Evolutionary conservation across 2,797 vertebrate genomes (phyloP).

Genomic region (Enteromius trimaculatus): DNA sequence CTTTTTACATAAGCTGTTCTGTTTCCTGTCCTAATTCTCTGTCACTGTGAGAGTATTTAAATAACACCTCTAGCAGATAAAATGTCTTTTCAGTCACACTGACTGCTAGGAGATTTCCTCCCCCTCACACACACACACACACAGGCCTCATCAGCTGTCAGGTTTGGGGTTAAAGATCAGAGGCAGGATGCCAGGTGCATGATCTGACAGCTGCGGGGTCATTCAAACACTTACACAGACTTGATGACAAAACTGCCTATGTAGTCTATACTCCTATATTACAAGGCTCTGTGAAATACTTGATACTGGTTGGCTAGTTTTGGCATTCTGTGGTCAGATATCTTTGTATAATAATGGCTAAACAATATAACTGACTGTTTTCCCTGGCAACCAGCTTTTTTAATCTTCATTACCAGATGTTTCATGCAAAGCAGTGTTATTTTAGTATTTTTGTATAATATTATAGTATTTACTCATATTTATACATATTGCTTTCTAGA

Average conservation of each 20-base stretch:
- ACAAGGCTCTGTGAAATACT: slow-evolving; percentile 9
- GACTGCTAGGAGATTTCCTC: slow-evolving; percentile 50
- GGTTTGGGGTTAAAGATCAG: slow-evolving; percentile 70
- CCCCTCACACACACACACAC: slow-evolving; percentile 43
- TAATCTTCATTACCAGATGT: neutral
- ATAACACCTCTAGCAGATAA: slow-evolving; percentile 7
- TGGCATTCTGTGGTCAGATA: neutral
- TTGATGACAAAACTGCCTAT: slow-evolving; percentile 8
- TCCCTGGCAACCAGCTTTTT: neutral
- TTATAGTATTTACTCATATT: neutral
- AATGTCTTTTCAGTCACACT: neutral
- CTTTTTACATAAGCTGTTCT: neutral
- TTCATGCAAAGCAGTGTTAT: neutral
- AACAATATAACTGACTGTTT: neutral
- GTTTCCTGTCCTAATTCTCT: neutral
- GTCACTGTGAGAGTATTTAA: neutral
- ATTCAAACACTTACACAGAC: slow-evolving; percentile 60
- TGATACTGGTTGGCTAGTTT: slow-evolving; percentile 1
- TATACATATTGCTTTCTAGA: neutral
- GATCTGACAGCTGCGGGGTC: slow-evolving; percentile 74
- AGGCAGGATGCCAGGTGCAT: slow-evolving; percentile 73
- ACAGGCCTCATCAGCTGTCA: slow-evolving; percentile 70
- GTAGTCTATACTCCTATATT: slow-evolving; percentile 10
- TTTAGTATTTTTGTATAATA: neutral
- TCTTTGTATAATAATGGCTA: neutral